Evolutionary conservation across 2,888 invertebrate genomes (phyloP), one percentile per base, ranked within the genome.

Genomic region (Steinernema carpocapsae): DNA sequence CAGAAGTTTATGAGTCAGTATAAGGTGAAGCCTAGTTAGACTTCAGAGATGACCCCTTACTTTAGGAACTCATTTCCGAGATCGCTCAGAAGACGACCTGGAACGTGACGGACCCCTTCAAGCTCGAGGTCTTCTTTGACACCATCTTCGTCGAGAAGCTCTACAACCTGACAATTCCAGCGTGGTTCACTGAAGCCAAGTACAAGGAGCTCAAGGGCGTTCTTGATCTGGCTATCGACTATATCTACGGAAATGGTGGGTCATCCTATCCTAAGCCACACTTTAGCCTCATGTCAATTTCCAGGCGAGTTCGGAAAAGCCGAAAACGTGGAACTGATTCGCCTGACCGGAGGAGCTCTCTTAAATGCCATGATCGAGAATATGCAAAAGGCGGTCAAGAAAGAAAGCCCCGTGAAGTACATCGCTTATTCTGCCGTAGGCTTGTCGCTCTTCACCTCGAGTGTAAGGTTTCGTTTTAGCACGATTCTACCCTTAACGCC

Each of bases 291-390:
- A n/a, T n/a, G n/a, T n/a, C n/a, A n/a, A 37, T 19, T 37, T 22
- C 37, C 46, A 72, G 77, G 75, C 51, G 77, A 72, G 3, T 77
- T 77, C 71, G 75, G 72, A 14, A 56, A 72, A 14, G 32, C 51
- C 0, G 75, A 75, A 37, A 71, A 76, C 46, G 71, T 51, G 0
- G 77, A 75, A 29, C 37, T 77, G 12, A 59, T 77, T n/a, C 46
- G 22, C n/a, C 74, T 77, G 0, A 42, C 46, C 10, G 75, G 46
- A 12, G 77, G 77, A 29, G 72, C 73, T 48, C 70, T 77, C 6
- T 46, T 77, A 2, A 73, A 77, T n/a, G 77, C 75, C 46, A 72
- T 75, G 77, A 45, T 77, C 51, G 32, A 45, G 14, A 75, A 77
- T 42, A 45, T 77, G 52, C 52, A 77, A 6, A 46, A 42, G 22